A percentile compares a stretch with the other conserved stretches of the same genome.
Conservation (phyloP, 2,888 invertebrate species). For the Plagodis dolabraria region DNA sequence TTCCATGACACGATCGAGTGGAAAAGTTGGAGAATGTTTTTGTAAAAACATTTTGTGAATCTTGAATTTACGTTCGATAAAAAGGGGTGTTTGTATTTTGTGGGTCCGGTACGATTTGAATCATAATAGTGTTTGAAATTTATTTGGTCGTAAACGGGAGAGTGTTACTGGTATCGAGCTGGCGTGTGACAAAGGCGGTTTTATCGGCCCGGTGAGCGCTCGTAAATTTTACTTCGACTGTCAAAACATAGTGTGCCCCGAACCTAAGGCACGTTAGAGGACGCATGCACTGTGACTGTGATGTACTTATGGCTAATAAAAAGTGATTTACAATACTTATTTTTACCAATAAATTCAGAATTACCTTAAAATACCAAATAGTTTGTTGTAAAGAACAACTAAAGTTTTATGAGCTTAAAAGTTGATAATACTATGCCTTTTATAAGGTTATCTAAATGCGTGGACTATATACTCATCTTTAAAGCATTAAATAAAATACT, state of each 20-base stretch:
- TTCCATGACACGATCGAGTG: constrained; percentile 43
- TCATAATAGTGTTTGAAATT: constrained; percentile 84
- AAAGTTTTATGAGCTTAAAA: not conserved
- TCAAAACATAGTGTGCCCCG: constrained; percentile 66
- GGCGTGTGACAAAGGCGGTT: constrained; percentile 78
- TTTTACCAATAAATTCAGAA: constrained; percentile 19
- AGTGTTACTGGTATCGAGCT: constrained; percentile 65
- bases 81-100: constrained; percentile 76
- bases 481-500: no score
- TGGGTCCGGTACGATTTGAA: constrained; percentile 79
- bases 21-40: constrained; percentile 55
- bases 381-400: not conserved
- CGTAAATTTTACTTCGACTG: constrained; percentile 81
- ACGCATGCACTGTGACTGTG: constrained; percentile 28
- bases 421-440: not conserved
- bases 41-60: constrained; percentile 72
- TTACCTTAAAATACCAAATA: constrained; percentile 3
- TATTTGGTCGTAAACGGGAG: constrained; percentile 80
- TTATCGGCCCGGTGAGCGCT: constrained; percentile 75
- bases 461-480: no score
- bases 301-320: constrained; percentile 26
- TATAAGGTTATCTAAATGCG: no score
- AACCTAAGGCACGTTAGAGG: constrained; percentile 45
- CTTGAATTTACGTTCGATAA: constrained; percentile 64
- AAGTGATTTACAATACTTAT: constrained; percentile 21